Conservation (phyloP, 1,140 invertebrate genomes). For the Drosophila lacertosa region DNA sequence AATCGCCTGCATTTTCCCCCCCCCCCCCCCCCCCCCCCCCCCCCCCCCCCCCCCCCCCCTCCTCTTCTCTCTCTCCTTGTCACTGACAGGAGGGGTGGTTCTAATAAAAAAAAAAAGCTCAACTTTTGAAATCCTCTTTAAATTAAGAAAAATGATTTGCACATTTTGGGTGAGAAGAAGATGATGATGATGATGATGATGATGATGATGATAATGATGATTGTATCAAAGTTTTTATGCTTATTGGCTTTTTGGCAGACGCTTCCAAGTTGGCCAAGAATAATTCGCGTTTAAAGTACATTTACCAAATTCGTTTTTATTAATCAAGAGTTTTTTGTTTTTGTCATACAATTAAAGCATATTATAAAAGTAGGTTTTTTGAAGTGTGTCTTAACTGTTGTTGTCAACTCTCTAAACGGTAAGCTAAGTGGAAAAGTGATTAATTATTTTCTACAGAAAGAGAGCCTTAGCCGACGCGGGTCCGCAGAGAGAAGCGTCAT, state of each 20-base stretch:
- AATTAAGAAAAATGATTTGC: conserved; percentile 82
- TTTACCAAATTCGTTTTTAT: conserved; percentile 74
- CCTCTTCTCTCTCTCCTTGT: no score
- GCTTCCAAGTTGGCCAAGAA: background rate
- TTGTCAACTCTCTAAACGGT: conserved; percentile 38
- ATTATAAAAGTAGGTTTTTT: conserved; percentile 49
- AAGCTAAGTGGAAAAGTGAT: conserved; percentile 25
- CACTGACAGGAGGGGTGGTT: no score
- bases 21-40: conserved; percentile 19
- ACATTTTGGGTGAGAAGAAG: conserved; percentile 38
- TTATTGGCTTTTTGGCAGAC: conserved; percentile 56
- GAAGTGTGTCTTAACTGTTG: conserved; percentile 44
- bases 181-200: no score
- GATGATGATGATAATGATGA: no score
- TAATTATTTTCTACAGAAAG: conserved; percentile 36
- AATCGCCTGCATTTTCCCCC: background rate
- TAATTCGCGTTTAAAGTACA: conserved; percentile 9
- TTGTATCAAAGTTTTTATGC: conserved; percentile 62
- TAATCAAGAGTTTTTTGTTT: conserved; percentile 65
- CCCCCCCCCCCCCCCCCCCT: no score
- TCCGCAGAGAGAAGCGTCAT: conserved; percentile 79
- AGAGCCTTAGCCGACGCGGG: conserved; percentile 20
- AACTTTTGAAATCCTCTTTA: conserved; percentile 66
- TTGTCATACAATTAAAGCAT: conserved; percentile 82
- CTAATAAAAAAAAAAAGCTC: no score